Conservation (phyloP, 2,888 invertebrate species). For the Orthonychiurus folsomi region DNA sequence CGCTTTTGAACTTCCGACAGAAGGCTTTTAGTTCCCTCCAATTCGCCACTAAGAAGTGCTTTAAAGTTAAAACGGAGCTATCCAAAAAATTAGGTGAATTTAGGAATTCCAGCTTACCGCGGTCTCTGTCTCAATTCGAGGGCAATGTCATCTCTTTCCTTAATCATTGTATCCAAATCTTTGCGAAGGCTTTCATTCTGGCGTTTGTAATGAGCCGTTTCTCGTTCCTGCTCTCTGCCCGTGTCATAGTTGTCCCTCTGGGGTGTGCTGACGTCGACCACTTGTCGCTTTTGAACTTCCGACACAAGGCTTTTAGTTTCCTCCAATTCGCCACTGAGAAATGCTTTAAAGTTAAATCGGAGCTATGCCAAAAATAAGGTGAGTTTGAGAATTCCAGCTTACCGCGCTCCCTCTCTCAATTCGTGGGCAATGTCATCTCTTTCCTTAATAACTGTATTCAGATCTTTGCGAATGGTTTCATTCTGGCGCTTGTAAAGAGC, state of each 20-base stretch:
- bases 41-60: neutral
- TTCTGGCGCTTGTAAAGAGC: conserved; percentile 25
- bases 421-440: too few relatives aligned
- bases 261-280: neutral
- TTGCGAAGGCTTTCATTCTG: conserved; percentile 27
- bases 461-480: conserved; percentile 27
- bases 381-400: too few relatives aligned
- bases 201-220: conserved; percentile 23
- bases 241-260: neutral
- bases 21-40: neutral
- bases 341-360: too few relatives aligned
- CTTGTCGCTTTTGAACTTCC: neutral
- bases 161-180: conserved; percentile 28
- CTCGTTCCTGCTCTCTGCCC: conserved; percentile 33
- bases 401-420: too few relatives aligned
- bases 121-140: too few relatives aligned
- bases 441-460: conserved; percentile 27
- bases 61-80: too few relatives aligned
- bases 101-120: too few relatives aligned
- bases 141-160: conserved; percentile 35
- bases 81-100: too few relatives aligned
- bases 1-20: neutral
- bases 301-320: neutral
- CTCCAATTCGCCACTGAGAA: neutral
- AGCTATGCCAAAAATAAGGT: too few relatives aligned